phyloP scores from a whole-genome alignment of 2,113 vertebrate species.

The Callospermophilus lateralis region DNA sequence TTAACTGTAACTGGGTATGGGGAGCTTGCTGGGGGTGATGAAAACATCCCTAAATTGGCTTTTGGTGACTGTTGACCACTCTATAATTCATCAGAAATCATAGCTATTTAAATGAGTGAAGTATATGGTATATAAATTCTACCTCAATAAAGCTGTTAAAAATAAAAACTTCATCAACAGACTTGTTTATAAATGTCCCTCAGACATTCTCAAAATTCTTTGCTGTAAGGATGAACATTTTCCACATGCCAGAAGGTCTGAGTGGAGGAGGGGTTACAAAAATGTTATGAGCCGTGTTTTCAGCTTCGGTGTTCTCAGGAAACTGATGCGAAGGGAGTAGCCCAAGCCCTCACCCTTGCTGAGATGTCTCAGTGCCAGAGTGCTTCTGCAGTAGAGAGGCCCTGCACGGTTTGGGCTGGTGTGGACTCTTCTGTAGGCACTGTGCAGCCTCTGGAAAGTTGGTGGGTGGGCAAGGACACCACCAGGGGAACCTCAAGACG shows the following conservation, averaged over 20 bases:
- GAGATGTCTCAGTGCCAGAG: no score
- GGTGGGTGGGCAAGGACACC: background rate
- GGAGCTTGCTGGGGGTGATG: background rate
- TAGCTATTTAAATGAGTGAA: background rate
- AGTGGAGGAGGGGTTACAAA: background rate
- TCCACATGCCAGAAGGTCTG: background rate
- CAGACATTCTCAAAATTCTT: background rate
- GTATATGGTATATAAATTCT: background rate
- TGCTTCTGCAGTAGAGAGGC: background rate
- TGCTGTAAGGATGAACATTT: constrained; percentile 5
- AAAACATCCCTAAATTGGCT: background rate
- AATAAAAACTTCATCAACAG: background rate
- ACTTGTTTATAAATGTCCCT: background rate
- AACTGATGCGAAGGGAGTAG: background rate
- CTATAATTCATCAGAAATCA: background rate
- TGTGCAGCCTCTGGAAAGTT: background rate
- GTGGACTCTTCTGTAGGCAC: no score
- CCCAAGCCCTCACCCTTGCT: background rate
- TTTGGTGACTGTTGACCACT: background rate
- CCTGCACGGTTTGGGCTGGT: background rate
- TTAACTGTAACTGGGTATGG: background rate
- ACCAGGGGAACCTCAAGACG: background rate
- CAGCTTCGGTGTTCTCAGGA: background rate
- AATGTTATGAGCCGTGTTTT: background rate
- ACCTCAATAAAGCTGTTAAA: background rate